These are phyloP conservation scores for Geococcyx californianus DNA, from an alignment of 2,113 vertebrate species.

Conservation along the genomic window DNA sequence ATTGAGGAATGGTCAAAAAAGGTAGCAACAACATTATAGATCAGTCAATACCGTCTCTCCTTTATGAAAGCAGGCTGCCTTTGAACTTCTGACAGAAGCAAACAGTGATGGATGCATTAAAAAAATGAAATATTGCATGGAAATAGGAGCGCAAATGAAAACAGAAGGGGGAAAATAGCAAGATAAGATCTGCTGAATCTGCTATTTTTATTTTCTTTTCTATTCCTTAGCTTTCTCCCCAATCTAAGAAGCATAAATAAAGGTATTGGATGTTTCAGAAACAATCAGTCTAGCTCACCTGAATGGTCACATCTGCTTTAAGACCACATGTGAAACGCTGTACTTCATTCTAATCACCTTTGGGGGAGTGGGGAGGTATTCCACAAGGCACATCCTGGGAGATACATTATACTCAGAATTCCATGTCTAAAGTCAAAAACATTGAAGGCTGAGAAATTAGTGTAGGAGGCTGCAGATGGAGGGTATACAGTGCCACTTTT, in stretches of 20 bases:
- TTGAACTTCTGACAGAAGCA: slow-evolving; percentile 65
- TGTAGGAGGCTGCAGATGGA: not conserved
- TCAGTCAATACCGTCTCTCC: slow-evolving; percentile 46
- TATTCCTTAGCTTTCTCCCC: slow-evolving; percentile 18
- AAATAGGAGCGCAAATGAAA: slow-evolving; percentile 66
- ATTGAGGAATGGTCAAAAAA: slow-evolving; percentile 56
- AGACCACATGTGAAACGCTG: not conserved
- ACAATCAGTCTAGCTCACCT: not conserved
- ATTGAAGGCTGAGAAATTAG: not conserved
- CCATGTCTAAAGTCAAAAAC: not conserved
- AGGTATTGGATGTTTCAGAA: not conserved
- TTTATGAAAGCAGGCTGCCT: slow-evolving; percentile 55
- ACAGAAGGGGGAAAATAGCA: not conserved
- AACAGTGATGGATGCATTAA: slow-evolving; percentile 57
- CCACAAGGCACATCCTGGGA: not conserved
- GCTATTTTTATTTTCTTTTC: slow-evolving; percentile 19
- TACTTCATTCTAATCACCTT: not conserved
- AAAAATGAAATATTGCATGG: slow-evolving; percentile 57
- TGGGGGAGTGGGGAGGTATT: not conserved
- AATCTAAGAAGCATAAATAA: slow-evolving; percentile 23
- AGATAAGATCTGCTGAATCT: slow-evolving; percentile 62
- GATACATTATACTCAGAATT: not conserved
- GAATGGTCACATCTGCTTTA: not conserved
- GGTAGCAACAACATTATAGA: slow-evolving; percentile 54
- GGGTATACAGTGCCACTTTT: not conserved